Evolutionary conservation across 2,113 vertebrate species (phyloP), one percentile per base, ranked within the genome.

Genomic region (Syrrhaptes paradoxus): DNA sequence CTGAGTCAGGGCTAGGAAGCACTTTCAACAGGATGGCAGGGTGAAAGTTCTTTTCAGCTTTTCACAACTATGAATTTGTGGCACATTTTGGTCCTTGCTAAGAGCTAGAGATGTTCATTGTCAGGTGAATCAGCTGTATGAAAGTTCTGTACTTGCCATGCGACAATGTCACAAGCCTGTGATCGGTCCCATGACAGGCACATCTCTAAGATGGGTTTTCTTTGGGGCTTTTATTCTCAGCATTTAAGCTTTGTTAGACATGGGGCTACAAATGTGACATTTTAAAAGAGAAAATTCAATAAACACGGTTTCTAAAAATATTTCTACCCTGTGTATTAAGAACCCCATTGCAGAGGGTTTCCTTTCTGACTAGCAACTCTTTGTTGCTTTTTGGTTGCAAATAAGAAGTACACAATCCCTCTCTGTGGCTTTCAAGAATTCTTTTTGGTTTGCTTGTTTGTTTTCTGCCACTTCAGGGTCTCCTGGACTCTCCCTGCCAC

Each of bases 131-230:
- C 7, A 31, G 11, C 19, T 54, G 9, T n/a, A 62, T 25, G 12
- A 48, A 79, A 51, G 4, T 78, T 91, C 77, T 31, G 14, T n/a
- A 29, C 5, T 36, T 89, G 25, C 7, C 3, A 14, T 4, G 3
- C 1, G 4, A 55, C 29, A 5, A 2, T 43, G 45, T n/a, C 7
- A 20, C 1, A 3, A 41, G 16, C 18, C 13, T 54, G 20, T 59
- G 29, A 13, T 41, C 1, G 4, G 38, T 62, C 32, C n/a, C 28
- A 20, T 3, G 5, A 6, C 3, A 18, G 28, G 46, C 7, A 70
- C 14, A 19, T 45, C 28, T 46, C 51, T 46, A 46, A 90, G 9
- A 66, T 15, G 7, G 3, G 9, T 54, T 61, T 83, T 85, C 24
- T 49, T 59, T 41, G 31, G 24, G n/a, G 21, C 5, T 86, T 93